Evolutionary conservation across 2,888 invertebrate genomes (phyloP), one percentile per base, ranked within the genome.

Genomic region (Brenthis hecate): DNA sequence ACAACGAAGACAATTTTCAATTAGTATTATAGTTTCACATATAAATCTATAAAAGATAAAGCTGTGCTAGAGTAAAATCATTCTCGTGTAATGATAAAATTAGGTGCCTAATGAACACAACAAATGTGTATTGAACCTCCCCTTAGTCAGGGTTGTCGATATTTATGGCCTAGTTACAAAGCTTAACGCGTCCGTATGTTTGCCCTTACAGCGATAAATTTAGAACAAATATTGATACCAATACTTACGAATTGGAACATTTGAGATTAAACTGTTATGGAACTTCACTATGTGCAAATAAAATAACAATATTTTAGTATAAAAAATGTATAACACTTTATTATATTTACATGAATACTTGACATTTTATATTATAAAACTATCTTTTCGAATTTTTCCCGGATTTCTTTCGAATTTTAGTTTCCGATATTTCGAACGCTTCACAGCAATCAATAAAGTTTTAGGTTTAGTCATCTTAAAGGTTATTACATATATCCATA

Each of bases 91-190:
- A 50, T 60, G 28, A 60, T 60, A 50, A n/a, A 48, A 60, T 60
- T 60, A 60, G 60, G 23, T 50, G 23, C 19, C 28, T 50, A 60
- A 60, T 28, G 48, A 60, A 60, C 60, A 32, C 48, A 50, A 60
- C 48, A 60, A 50, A 60, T 50, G 60, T 23, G 23, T 60, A 48
- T n/a, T n/a, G 48, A n/a, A 48, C 48, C 58, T 50, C 60, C 58
- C 73, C 83, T 76, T 86, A 86, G 78, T 88, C 86, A 87, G 77
- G 74, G 82, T 77, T 78, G 76, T 80, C 86, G 80, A 87, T 88
- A 88, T 87, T 87, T 88, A 87, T 87, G 76, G 86, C 83, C 78
- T 50, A 80, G 83, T 85, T 82, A 80, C 79, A 78, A 84, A 76
- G 84, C 86, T 86, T 85, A 83, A 83, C 86, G 85, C 84, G 85